Percentiles rank a stretch among this genome's conserved stretches.
Evolutionary conservation across 2,113 vertebrate genomes (phyloP).

Genomic region (Diglossa brunneiventris): DNA sequence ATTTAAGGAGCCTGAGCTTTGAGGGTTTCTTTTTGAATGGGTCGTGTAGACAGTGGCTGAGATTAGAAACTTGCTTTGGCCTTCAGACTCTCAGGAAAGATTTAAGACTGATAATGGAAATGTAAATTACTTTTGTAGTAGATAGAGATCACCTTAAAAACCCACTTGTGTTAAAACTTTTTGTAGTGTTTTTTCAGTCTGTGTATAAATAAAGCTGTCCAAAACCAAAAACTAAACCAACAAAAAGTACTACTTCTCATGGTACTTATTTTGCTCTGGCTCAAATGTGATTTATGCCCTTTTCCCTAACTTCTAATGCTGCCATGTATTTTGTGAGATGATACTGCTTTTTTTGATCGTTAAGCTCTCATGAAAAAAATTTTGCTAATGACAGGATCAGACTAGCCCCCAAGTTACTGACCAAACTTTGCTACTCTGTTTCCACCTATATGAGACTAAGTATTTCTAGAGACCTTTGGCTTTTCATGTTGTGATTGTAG

Average conservation of each 20-base stretch:
- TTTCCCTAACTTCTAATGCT: neutral
- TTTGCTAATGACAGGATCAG: neutral
- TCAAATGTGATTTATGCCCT: neutral
- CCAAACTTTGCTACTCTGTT: neutral
- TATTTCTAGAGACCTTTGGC: neutral
- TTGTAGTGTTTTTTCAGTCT: neutral
- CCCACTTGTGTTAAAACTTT: neutral
- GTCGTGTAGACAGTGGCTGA: neutral
- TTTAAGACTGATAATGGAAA: slow-evolving; percentile 5
- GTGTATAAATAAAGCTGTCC: neutral
- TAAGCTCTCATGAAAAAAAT: neutral
- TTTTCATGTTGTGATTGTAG: neutral
- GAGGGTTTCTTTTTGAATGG: neutral
- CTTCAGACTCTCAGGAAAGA: neutral
- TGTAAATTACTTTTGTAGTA: neutral
- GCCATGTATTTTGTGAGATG: neutral
- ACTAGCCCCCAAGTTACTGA: neutral
- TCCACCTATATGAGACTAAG: neutral
- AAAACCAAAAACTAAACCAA: neutral
- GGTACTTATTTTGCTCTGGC: neutral
- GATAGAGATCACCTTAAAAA: slow-evolving; percentile 17
- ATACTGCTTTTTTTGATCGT: neutral
- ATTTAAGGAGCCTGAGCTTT: slow-evolving; percentile 1
- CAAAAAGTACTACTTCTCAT: neutral
- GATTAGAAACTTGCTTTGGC: slow-evolving; percentile 8